Base-by-base conservation (phyloP, 2,888 invertebrate genomes). In the Lasioglossum pauxillum region DNA sequence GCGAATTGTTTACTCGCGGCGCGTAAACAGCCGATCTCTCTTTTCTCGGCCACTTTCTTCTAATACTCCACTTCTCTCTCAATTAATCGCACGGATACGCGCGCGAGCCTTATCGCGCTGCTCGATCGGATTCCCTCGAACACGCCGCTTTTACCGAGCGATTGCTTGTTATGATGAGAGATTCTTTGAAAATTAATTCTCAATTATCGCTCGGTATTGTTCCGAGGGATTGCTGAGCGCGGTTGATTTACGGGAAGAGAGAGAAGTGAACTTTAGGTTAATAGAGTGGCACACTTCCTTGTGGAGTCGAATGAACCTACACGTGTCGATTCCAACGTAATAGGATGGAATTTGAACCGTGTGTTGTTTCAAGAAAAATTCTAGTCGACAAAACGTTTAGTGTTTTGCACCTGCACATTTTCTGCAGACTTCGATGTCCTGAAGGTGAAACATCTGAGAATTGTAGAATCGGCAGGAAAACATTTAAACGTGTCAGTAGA, bases 31-130 rank as follows among this genome's bases (percentile, higher is more conserved):
- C 12, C n/a, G 38, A 16, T 41, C 69, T 89, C 78, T 85, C 80
- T 67, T 78, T 75, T 76, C 83, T 85, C 74, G 79, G 74, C 73
- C 79, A 71, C 85, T 87, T 83, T 87, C 89, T 86, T 84, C 80
- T 38, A 73, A 67, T 72, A 85, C 84, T 84, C 86, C 84, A 79
- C 85, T 80, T 87, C 87, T 88, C 82, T 73, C 80, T 44, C 78
- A 76, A 81, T 75, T 81, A 84, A 84, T 75, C 77, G 84, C 88
- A 38, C 71, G 41, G 77, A 53, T 74, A 44, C 35, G 69, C 67
- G 64, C 31, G 67, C 35, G 60, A 27, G 35, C 23, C 72, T 79
- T 69, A 74, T 87, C 72, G 74, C 64, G 69, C 64, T 27, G 27
- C 71, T 53, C n/a, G 44, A 71, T 90, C 74, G 82, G 84, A 74